A percentile compares a stretch with the other conserved stretches of the same genome.
These are phyloP conservation scores for Todiramphus chloris DNA, from an alignment of 2,113 vertebrate genomes.

Conservation along the genomic window DNA sequence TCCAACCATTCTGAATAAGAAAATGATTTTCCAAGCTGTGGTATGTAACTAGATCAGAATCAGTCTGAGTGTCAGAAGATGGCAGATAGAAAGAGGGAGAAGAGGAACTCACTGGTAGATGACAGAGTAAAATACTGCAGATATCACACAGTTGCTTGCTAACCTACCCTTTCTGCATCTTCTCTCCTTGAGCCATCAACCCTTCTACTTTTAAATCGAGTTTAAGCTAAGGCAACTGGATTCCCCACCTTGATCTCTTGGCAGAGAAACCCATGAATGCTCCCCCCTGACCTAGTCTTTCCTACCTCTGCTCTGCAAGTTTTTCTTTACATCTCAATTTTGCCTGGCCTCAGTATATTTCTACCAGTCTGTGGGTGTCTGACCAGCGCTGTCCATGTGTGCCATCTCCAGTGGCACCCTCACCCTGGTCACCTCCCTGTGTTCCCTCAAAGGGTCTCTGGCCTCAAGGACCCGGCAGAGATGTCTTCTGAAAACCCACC, in stretches of 20 bases:
- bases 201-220: not conserved
- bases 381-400: not conserved
- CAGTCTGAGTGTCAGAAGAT: not conserved
- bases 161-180: not conserved
- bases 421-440: not conserved
- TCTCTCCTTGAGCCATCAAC: not conserved
- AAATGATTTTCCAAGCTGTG: not conserved
- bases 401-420: not conserved
- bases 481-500: not conserved
- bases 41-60: not conserved
- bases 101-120: not conserved
- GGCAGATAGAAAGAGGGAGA: not conserved
- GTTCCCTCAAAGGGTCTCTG: not conserved
- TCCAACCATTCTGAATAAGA: not conserved
- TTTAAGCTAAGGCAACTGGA: not conserved
- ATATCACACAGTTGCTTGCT: not conserved
- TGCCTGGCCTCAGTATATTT: not conserved
- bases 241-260: not conserved
- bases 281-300: not conserved
- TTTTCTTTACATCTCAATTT: not conserved
- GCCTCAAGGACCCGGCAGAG: not conserved
- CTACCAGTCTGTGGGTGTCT: not conserved
- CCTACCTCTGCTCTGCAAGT: not conserved
- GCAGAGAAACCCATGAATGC: not conserved
- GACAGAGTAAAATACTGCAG: not conserved